These are phyloP conservation scores for Cephus cinctus DNA, from an alignment of 1,140 invertebrate species.

Conservation along the genomic window DNA sequence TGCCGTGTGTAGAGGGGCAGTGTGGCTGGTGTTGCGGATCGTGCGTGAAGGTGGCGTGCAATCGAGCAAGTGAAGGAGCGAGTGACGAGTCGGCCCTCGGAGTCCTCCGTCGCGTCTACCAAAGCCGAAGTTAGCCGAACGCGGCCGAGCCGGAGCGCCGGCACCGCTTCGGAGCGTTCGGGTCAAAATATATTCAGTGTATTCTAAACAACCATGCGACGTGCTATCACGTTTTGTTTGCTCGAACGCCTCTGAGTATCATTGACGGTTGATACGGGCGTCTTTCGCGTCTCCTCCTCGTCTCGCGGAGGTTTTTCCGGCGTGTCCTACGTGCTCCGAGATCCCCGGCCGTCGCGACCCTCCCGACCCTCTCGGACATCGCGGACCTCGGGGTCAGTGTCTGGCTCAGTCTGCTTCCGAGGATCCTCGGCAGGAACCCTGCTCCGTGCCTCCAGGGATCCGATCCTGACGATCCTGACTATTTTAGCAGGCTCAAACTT, in stretches of 20 bases:
- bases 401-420: slow-evolving; percentile 47
- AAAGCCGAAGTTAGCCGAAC: slow-evolving; percentile 18
- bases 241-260: slow-evolving; percentile 16
- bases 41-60: slow-evolving; percentile 14
- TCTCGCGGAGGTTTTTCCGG: slow-evolving; percentile 13
- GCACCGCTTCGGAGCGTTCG: slow-evolving; percentile 19
- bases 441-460: slow-evolving; percentile 5
- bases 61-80: no score
- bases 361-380: slow-evolving; percentile 16
- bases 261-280: slow-evolving; percentile 9
- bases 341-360: slow-evolving; percentile 8
- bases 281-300: slow-evolving; percentile 4
- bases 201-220: slow-evolving; percentile 46
- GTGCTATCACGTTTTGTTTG: slow-evolving; percentile 34
- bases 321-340: neutral
- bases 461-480: no score
- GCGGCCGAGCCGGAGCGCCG: slow-evolving; percentile 20
- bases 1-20: neutral
- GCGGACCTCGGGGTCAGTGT: slow-evolving; percentile 50
- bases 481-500: no score
- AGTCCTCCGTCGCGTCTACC: slow-evolving; percentile 18
- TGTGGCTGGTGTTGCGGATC: slow-evolving; percentile 12
- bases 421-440: slow-evolving; percentile 46
- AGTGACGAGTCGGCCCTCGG: slow-evolving; percentile 13
- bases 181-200: slow-evolving; percentile 50